These are phyloP conservation scores for Metacarcinus magister DNA, from an alignment of 2,888 invertebrate species.

Conservation along the genomic window DNA sequence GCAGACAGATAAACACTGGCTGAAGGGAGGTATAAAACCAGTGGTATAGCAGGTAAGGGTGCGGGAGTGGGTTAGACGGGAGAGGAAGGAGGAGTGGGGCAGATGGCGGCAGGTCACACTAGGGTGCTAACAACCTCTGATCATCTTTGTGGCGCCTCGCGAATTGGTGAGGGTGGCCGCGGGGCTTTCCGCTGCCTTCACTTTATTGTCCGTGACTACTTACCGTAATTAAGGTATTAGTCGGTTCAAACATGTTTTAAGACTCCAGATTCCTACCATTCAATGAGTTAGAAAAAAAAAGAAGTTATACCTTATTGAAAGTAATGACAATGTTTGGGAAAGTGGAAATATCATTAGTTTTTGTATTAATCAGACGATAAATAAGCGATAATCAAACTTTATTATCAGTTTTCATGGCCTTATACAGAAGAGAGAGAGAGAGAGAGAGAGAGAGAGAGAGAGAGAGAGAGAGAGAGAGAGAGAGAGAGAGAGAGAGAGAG, in stretches of 20 bases:
- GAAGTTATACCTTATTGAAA: not conserved
- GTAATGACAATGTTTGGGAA: not conserved
- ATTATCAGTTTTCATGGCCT: not conserved
- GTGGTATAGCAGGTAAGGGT: slow-evolving; percentile 31
- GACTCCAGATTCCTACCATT: not conserved
- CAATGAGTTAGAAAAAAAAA: not conserved
- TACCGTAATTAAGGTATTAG: slow-evolving; percentile 27
- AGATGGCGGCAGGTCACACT: slow-evolving; percentile 12
- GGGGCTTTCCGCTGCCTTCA: not conserved
- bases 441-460: no score
- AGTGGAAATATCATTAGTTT: not conserved
- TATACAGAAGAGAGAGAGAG: no score
- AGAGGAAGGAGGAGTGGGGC: not conserved
- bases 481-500: not conserved
- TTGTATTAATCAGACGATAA: not conserved
- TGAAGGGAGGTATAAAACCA: not conserved
- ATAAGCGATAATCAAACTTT: not conserved
- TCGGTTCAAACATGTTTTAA: not conserved
- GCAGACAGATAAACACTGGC: slow-evolving; percentile 29
- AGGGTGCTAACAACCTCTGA: slow-evolving; percentile 51
- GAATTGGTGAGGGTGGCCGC: not conserved
- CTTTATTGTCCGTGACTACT: not conserved
- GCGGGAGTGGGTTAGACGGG: not conserved
- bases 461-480: not conserved
- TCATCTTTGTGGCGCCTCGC: not conserved